Conservation (phyloP, 92 coral and sea anemone species). For the Phenganax stokvisi region DNA sequence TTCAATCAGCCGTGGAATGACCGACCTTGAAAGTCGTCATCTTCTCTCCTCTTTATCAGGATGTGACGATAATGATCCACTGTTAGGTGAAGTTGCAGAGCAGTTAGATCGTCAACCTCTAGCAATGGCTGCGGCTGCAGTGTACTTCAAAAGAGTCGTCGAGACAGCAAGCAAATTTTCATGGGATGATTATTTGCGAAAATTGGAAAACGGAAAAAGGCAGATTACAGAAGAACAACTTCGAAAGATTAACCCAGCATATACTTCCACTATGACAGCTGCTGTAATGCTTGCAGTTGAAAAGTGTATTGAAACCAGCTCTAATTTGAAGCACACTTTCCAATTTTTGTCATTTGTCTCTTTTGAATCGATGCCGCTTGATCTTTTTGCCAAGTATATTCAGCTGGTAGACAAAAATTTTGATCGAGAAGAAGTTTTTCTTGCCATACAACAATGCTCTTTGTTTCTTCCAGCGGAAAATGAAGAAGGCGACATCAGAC, state of each 20-base stretch:
- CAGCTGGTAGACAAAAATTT: not conserved
- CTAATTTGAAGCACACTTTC: too few relatives aligned
- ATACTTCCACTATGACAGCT: slow-evolving; percentile 35
- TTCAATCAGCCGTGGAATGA: slow-evolving; percentile 17
- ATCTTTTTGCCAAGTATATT: slow-evolving; percentile 20
- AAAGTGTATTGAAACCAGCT: not conserved
- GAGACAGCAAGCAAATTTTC: too few relatives aligned
- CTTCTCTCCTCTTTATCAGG: slow-evolving; percentile 19
- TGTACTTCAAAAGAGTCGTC: too few relatives aligned
- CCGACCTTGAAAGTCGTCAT: not conserved
- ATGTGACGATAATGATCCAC: not conserved
- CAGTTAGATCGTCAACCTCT: too few relatives aligned
- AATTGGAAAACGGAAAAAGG: too few relatives aligned
- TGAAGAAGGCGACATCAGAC: not conserved
- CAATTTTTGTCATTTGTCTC: slow-evolving; percentile 20
- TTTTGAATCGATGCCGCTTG: slow-evolving; percentile 22
- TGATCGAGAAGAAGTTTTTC: slow-evolving; percentile 23
- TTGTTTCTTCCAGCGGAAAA: slow-evolving; percentile 3
- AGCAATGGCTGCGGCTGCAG: too few relatives aligned
- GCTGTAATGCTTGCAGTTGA: not conserved
- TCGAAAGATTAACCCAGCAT: too few relatives aligned
- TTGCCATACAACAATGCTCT: slow-evolving; percentile 6
- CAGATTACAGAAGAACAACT: too few relatives aligned
- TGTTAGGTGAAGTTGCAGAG: slow-evolving; percentile 23
- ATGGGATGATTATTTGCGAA: too few relatives aligned